phyloP scores from a whole-genome alignment of 2,888 invertebrate genomes.

The Temnothorax ravouxi region DNA sequence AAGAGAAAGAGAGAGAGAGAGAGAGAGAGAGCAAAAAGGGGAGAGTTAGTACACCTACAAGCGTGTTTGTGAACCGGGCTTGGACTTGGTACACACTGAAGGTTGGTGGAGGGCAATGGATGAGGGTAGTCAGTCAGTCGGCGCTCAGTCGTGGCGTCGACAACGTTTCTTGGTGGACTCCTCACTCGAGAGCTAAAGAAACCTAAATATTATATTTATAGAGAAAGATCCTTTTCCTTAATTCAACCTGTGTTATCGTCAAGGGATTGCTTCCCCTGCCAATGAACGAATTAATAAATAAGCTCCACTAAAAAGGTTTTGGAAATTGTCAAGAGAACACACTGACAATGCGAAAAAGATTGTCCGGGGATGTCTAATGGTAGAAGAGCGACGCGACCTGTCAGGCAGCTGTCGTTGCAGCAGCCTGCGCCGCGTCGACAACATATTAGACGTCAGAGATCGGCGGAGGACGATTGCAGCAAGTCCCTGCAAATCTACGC shows the following conservation, averaged over 20 bases:
- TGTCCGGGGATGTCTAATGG: constrained; percentile 73
- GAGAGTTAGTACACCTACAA: not conserved
- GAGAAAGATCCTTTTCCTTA: not conserved
- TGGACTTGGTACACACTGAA: constrained; percentile 20
- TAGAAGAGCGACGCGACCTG: constrained; percentile 76
- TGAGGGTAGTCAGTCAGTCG: constrained; percentile 80
- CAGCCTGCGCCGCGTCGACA: constrained; percentile 77
- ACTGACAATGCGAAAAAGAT: not conserved
- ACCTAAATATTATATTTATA: constrained; percentile 10
- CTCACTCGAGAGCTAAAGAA: not conserved
- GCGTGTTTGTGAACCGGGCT: constrained; percentile 47
- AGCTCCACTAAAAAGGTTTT: not conserved
- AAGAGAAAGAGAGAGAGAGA: not conserved
- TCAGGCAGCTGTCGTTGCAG: constrained; percentile 83
- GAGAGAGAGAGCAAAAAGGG: not conserved
- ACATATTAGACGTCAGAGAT: constrained; percentile 82
- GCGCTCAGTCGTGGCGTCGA: constrained; percentile 80
- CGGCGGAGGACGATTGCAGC: constrained; percentile 81
- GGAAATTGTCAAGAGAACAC: not conserved
- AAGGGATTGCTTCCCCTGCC: not conserved
- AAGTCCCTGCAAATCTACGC: constrained; percentile 75
- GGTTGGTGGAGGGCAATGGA: constrained; percentile 78
- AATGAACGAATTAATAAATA: not conserved
- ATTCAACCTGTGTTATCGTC: not conserved
- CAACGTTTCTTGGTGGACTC: constrained; percentile 33